A percentile compares a stretch with the other conserved stretches of the same genome.
These are phyloP conservation scores for Tinamus guttatus DNA, from an alignment of 2,113 vertebrate genomes.

Conservation along the genomic window DNA sequence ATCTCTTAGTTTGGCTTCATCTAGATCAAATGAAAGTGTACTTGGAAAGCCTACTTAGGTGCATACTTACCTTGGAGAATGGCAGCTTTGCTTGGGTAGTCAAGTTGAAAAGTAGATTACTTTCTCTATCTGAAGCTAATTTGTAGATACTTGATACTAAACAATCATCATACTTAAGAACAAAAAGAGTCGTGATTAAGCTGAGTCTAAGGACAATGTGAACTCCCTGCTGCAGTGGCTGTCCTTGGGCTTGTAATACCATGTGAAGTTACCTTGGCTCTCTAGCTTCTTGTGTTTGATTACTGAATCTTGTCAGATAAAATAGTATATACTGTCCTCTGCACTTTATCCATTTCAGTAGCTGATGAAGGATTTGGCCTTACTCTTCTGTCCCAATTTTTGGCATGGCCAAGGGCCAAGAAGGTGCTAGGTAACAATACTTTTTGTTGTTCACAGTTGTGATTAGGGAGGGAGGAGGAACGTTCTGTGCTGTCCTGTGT, in stretches of 20 bases:
- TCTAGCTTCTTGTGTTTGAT: not conserved
- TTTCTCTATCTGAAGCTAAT: not conserved
- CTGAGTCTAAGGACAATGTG: not conserved
- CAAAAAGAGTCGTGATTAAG: not conserved
- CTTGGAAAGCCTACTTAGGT: too few species aligned
- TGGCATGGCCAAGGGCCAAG: not conserved
- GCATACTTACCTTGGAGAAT: not conserved
- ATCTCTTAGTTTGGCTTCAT: not conserved
- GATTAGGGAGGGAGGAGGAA: not conserved
- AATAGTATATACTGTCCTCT: not conserved
- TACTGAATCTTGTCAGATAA: not conserved
- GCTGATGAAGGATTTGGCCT: not conserved
- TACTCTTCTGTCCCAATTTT: not conserved
- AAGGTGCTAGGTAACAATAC: not conserved
- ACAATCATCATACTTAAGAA: accelerated
- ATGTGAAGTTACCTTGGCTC: not conserved
- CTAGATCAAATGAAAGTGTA: not conserved
- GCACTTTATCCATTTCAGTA: not conserved
- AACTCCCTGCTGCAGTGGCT: not conserved
- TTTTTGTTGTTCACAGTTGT: not conserved
- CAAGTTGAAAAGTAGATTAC: not conserved
- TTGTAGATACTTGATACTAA: not conserved
- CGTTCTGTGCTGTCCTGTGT: not conserved
- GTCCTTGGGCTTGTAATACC: not conserved
- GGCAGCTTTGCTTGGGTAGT: not conserved